Evolutionary conservation across 2,888 invertebrate species (phyloP).

Genomic region (Sphaerophoria rueppellii): DNA sequence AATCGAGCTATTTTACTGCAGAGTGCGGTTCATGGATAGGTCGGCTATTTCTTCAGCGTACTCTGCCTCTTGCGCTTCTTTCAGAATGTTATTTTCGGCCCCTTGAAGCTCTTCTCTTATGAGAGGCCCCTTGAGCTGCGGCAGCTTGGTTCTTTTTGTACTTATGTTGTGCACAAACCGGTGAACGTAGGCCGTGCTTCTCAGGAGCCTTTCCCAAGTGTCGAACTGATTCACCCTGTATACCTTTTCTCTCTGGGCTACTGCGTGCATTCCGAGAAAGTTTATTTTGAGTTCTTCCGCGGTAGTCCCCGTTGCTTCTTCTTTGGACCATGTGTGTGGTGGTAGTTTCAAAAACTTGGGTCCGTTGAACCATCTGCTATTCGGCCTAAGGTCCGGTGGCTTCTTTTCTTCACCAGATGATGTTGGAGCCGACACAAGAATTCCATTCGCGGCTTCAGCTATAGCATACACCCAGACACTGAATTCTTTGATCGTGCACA

Average conservation of each 20-base stretch:
- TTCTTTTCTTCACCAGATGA: neutral
- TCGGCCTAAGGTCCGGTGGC: neutral
- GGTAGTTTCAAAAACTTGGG: neutral
- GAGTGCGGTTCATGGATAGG: neutral
- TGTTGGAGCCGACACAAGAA: neutral
- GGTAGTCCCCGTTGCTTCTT: neutral
- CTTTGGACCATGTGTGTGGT: neutral
- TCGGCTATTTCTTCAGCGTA: too few relatives aligned
- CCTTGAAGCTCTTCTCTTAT: neutral
- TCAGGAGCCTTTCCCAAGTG: neutral
- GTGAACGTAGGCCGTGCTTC: neutral
- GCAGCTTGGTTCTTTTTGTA: neutral
- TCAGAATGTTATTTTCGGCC: neutral
- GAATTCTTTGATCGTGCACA: slow-evolving; percentile 15
- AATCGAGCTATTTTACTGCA: neutral
- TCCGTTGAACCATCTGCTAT: slow-evolving; percentile 20
- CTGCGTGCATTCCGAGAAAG: neutral
- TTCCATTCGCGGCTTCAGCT: neutral
- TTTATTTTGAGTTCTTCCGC: neutral
- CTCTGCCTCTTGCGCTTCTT: neutral
- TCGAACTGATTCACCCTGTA: neutral
- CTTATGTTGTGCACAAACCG: slow-evolving; percentile 3
- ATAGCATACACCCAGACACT: slow-evolving; percentile 39
- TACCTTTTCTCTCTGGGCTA: neutral
- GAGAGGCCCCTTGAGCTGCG: neutral